These are phyloP conservation scores for Hydraecia micacea DNA, from an alignment of 2,888 invertebrate genomes.

Conservation along the genomic window DNA sequence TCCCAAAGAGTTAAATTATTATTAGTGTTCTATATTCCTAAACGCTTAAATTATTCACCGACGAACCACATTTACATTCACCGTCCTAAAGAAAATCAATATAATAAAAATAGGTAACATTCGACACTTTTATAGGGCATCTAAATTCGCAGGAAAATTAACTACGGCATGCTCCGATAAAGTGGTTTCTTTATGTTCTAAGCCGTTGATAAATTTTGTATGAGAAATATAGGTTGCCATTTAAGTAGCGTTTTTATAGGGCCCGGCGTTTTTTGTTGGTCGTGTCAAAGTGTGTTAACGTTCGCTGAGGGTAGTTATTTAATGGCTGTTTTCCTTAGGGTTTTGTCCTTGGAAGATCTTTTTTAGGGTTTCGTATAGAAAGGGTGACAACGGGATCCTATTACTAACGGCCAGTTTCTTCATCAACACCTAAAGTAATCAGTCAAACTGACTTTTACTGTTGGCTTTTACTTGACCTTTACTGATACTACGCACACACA, in stretches of 20 bases:
- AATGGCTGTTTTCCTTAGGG: slow-evolving; percentile 17
- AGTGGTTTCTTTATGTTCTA: slow-evolving; percentile 50
- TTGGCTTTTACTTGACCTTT: too few species aligned
- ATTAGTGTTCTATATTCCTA: not conserved
- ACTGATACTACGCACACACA: too few species aligned
- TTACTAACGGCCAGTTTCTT: too few species aligned
- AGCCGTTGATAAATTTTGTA: slow-evolving; percentile 52
- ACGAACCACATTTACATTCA: not conserved
- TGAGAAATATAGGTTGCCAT: slow-evolving; percentile 35
- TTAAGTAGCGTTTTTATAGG: slow-evolving; percentile 52
- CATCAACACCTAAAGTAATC: too few species aligned
- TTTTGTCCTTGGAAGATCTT: slow-evolving; percentile 4
- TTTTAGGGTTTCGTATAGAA: not conserved
- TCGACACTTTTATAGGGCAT: slow-evolving; percentile 41
- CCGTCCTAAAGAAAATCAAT: slow-evolving; percentile 27
- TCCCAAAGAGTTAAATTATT: not conserved
- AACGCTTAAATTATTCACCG: slow-evolving; percentile 33
- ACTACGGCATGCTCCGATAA: slow-evolving; percentile 44
- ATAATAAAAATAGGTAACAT: slow-evolving; percentile 53
- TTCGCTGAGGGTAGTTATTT: slow-evolving; percentile 14
- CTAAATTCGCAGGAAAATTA: slow-evolving; percentile 57
- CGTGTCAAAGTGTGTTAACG: slow-evolving; percentile 40
- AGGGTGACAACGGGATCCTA: not conserved
- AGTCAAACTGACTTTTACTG: too few species aligned
- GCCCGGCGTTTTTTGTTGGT: slow-evolving; percentile 35